These are phyloP conservation scores for Petroica traversi DNA, from an alignment of 2,113 vertebrate species.

Conservation along the genomic window DNA sequence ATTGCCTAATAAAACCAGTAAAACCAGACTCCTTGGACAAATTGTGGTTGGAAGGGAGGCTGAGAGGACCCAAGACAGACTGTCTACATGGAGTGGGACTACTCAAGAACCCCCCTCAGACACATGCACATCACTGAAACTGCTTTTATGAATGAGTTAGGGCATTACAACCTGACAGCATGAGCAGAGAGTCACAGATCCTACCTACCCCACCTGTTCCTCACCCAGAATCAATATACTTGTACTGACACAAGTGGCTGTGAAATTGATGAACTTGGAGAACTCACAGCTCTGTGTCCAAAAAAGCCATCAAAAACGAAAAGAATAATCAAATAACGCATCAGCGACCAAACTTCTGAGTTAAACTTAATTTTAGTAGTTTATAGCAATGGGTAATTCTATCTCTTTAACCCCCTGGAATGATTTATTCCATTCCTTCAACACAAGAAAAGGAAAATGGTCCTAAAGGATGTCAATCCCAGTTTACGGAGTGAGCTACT, in stretches of 20 bases:
- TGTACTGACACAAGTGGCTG: background rate
- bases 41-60: background rate
- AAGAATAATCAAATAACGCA: background rate
- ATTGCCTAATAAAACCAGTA: background rate
- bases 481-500: background rate
- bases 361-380: background rate
- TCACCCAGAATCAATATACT: background rate
- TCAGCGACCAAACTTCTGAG: background rate
- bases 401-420: background rate
- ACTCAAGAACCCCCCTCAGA: background rate
- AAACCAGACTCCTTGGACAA: background rate
- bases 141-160: background rate
- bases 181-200: background rate
- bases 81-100: background rate
- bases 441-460: background rate
- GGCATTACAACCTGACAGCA: background rate
- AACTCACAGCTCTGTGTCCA: background rate
- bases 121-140: background rate
- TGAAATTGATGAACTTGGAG: background rate
- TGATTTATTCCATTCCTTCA: background rate
- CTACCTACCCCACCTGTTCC: background rate
- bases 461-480: background rate
- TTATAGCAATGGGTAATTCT: background rate
- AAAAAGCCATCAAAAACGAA: background rate
- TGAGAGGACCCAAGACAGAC: background rate